Evolutionary conservation across 2,888 invertebrate species (phyloP), one percentile per base, ranked within the genome.

Genomic region (Agelastica alni): DNA sequence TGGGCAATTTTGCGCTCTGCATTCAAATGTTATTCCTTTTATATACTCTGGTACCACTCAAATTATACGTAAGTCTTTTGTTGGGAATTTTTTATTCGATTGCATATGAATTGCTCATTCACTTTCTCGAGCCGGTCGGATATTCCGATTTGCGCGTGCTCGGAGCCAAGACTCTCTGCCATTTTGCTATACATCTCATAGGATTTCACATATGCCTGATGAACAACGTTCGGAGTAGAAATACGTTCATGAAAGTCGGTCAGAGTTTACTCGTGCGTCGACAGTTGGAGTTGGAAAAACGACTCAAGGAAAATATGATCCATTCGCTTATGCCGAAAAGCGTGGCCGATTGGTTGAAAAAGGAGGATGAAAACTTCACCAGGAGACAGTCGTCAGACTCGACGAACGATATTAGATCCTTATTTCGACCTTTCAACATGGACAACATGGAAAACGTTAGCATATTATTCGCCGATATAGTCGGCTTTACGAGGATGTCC

Each of bases 391-490:
- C 43, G 12, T 64, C 62, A 70, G 84, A 67, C 77, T 79, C 62
- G 80, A 82, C 79, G 30, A 83, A 85, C 26, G 87, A 91, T 71
- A 85, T 92, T 16, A 86, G 88, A 66, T 88, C 92, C 0, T 79
- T 93, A 44, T 97, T 97, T 77, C 84, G 97, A 31, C 95, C 96
- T 4, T 97, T 97, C 76, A 96, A 96, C 71, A 97, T 97, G 96
- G 91, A 91, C 75, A 88, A 90, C 51, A 95, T 96, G 94, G 92
- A 93, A 63, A 88, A 95, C 74, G 96, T 97, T 36, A 94, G 94
- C 78, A 97, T 98, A 69, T 79, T 98, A 39, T 97, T 97, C 75
- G 97, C 97, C 18, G 97, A 98, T 75, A 97, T 98, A 70, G 96
- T 96, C 14, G 97, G 97, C 28, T 98, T 98, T 76, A 98, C 97